Evolutionary conservation across 1,140 invertebrate species (phyloP), one percentile per base, ranked within the genome.

Genomic region (Drosophila miranda): DNA sequence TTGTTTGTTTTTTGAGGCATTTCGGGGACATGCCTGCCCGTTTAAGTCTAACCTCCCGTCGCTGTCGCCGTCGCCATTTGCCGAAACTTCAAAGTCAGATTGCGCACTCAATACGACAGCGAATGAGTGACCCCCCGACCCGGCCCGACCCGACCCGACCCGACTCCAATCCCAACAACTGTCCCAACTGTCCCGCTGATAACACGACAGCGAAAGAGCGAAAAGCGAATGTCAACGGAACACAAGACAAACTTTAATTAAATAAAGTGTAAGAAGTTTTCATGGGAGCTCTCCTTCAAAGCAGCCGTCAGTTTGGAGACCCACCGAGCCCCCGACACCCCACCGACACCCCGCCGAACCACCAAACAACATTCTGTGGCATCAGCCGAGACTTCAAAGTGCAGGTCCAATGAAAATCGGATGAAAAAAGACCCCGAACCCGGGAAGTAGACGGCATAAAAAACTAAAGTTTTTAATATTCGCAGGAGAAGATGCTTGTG

Each of bases 241-340:
- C 11, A 58, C 58, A 84, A 78, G 77, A 76, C 72, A 84, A 80
- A 86, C 80, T 83, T 83, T 86, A 83, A 83, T 83, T 83, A 83
- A 83, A 83, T 83, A 83, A 83, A 83, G 76, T 83, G 76, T 86
- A 83, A 86, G 80, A 80, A 83, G 81, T 86, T 83, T 75, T 67
- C 76, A 72, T 80, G 80, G 34, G 30, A 11, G 9, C 9, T 34
- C 61, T 50, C 78, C 78, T 75, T 80, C 75, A 84, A 79, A 75
- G 75, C 70, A 60, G 55, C 60, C 55, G 57, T 55, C 56, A 16
- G 44, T 19, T 30, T 30, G 28, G 28, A 30, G 28, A 9, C 19
- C 51, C 64, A 43, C 16, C 46, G n/a, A 61, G 42, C 26, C 26
- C 0, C 26, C 26, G 48, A 53, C 16, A 53, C 52, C 14, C 11